Base-by-base conservation (phyloP, 2,888 invertebrate species). In the Synanthedon tipuliformis region DNA sequence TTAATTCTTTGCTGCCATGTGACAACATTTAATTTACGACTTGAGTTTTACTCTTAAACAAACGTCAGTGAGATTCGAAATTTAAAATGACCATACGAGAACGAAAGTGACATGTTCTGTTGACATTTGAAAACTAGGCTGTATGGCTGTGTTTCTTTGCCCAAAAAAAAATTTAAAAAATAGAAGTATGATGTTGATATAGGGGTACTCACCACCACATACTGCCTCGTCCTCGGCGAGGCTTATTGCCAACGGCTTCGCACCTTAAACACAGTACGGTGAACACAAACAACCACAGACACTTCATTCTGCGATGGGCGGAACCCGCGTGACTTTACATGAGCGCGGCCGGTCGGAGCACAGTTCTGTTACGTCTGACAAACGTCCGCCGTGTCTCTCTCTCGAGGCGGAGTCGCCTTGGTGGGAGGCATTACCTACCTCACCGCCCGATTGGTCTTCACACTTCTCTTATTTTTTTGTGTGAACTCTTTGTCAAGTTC, bases 181-280 rank as follows among this genome's bases (percentile, higher is more conserved):
- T 10, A 8, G 1, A 13, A 45, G n/a, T 15, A 34, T 10, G 10
- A 34, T 10, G 34, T 10, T 34, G 10, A 8, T 8, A 23, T 23
- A 23, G 23, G 34, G 10, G 34, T 63, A 89, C 95, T 89, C 88
- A 95, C 95, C 95, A 95, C 95, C 95, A 95, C 93, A 94, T 95
- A 68, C 95, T 94, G 77, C 95, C 95, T 72, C 94, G 91, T 71
- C 95, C 95, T 74, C 94, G 89, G 75, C 93, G 91, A 65, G 90
- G 89, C 73, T 92, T 92, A 73, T 89, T 91, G 64, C 76, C 81
- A 61, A 81, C 78, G 75, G 85, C 74, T 55, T 81, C 79, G 74
- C 82, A 80, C 73, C 85, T 68, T 75, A 79, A 81, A 78, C 85
- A 85, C 83, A 87, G 66, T 75, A 89, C 81, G 61, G 88, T 77